Evolutionary conservation across 2,113 vertebrate species (phyloP), one percentile per base, ranked within the genome.

Genomic region (Sciurus niger): DNA sequence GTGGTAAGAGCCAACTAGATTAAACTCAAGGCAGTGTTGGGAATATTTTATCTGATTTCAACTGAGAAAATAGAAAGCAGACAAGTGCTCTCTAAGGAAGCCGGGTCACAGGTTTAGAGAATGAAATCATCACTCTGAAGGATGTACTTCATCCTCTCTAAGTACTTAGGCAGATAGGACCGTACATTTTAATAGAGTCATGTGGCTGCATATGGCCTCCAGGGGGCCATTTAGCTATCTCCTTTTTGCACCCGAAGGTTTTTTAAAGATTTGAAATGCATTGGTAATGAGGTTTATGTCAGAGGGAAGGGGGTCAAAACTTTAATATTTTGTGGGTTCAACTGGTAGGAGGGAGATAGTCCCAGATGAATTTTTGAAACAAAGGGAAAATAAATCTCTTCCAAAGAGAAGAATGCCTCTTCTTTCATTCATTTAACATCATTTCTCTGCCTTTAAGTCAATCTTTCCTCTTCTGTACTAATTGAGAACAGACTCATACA

Each of bases 41-140:
- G 89, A 91, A 95, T 93, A 92, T 97, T 97, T 97, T 87, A 94
- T 93, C 92, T 94, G 80, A 96, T 97, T 96, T 96, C 92, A 93
- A 16, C 63, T 94, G 85, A 96, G 94, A 97, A 97, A 97, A 97
- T 68, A 97, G 95, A 97, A 97, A 82, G 48, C 67, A 11, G 74
- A 86, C 96, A 95, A 97, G 96, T 96, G 46, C 92, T 97, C 97
- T 96, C 95, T 78, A 79, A 96, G 95, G 96, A 92, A 92, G 90
- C 58, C 46, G 72, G 89, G 95, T n/a, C 92, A 79, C 90, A 76
- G 95, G 94, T 96, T 97, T 96, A 82, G 28, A 89, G 97, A 93
- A 93, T 95, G 97, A 98, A 97, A 97, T 97, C 97, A 97, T 94
- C 73, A 74, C 89, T 95, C 70, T 93, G 97, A 97, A 97, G 97